Evolutionary conservation across 2,113 vertebrate species (phyloP).

Genomic region (Sphyrna mokarran): DNA sequence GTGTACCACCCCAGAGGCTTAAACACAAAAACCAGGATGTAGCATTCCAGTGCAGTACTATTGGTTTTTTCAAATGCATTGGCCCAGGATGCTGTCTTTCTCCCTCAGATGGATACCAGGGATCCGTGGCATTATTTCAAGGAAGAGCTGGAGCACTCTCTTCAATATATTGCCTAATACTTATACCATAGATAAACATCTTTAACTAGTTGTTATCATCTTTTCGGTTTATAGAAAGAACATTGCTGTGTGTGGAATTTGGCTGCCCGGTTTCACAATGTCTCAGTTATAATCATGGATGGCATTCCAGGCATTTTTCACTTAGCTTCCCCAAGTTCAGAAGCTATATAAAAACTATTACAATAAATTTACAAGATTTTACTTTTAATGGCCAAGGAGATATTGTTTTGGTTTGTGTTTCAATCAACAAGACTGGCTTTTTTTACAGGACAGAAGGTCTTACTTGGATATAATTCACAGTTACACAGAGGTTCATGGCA

Average conservation of each 20-base stretch:
- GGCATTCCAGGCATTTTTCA: not conserved
- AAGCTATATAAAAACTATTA: not conserved
- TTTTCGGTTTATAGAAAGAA: not conserved
- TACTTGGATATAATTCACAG: constrained; percentile 91
- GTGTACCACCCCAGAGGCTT: too few relatives aligned
- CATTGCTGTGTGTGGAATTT: not conserved
- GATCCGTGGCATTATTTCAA: not conserved
- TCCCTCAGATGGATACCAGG: not conserved
- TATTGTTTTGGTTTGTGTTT: not conserved
- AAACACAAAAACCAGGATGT: too few relatives aligned
- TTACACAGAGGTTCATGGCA: constrained; percentile 92
- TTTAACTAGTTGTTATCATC: not conserved
- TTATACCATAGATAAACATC: not conserved
- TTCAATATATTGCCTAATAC: not conserved
- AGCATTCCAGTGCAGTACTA: too few relatives aligned
- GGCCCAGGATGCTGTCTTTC: not conserved
- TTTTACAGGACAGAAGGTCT: constrained; percentile 78
- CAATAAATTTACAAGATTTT: not conserved
- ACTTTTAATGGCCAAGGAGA: not conserved
- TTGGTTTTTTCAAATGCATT: too few relatives aligned
- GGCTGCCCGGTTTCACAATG: not conserved
- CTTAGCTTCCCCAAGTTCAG: not conserved
- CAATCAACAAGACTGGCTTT: not conserved
- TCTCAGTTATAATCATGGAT: not conserved
- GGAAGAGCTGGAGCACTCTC: not conserved